Evolutionary conservation across 2,888 invertebrate species (phyloP).

Genomic region (Andrena hattorfiana): DNA sequence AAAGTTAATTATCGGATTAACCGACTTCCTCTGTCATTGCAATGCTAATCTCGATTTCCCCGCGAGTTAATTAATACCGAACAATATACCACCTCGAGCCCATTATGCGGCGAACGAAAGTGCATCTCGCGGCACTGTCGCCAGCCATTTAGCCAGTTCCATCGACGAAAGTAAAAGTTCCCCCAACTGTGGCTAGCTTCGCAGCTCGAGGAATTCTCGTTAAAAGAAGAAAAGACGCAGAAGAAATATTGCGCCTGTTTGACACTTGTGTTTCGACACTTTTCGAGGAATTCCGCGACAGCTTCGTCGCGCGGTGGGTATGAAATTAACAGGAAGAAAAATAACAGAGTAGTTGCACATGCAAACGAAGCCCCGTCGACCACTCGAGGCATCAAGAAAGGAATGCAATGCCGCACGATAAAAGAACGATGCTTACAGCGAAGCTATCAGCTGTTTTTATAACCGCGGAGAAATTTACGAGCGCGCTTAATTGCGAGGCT

Average conservation of each 20-base stretch:
- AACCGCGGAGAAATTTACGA: background rate
- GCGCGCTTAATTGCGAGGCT: background rate
- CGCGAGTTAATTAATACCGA: slow-evolving; percentile 49
- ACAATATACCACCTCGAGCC: slow-evolving; percentile 29
- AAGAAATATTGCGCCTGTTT: too few relatives aligned
- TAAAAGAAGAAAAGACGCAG: too few relatives aligned
- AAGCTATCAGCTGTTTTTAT: background rate
- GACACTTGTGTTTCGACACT: too few relatives aligned
- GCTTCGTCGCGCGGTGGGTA: background rate
- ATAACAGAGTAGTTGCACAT: background rate
- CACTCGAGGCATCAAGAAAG: background rate
- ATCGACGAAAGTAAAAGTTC: background rate
- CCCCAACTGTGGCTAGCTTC: too few relatives aligned
- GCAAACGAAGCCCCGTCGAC: background rate
- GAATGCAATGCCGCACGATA: background rate
- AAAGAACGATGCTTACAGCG: background rate
- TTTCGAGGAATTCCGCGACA: background rate
- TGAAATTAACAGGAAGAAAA: background rate
- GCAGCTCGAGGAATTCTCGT: too few relatives aligned
- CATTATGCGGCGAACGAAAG: slow-evolving; percentile 33
- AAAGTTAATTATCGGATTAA: slow-evolving; percentile 51
- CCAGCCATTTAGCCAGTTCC: background rate
- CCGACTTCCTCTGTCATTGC: slow-evolving; percentile 28
- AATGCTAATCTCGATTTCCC: slow-evolving; percentile 45
- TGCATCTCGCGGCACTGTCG: background rate